Evolutionary conservation across 1,140 invertebrate species (phyloP).

Genomic region (Pachypsylla venusta): DNA sequence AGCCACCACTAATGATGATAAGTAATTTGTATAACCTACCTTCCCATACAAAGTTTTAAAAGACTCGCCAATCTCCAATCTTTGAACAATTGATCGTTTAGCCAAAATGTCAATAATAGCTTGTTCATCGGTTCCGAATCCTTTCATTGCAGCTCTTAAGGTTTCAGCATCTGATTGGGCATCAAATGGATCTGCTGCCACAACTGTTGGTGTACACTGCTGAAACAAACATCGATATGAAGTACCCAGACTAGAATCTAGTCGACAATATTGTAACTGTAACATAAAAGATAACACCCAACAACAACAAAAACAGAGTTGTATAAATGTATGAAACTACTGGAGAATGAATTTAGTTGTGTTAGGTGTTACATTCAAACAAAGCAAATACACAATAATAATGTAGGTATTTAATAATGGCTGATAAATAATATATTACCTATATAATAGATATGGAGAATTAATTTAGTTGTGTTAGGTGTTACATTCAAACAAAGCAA

Average conservation of each 20-base stretch:
- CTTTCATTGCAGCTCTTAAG: slow-evolving; percentile 67
- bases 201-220: slow-evolving; percentile 48
- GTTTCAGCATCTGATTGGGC: slow-evolving; percentile 55
- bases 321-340: no score
- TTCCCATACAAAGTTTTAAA: slow-evolving; percentile 77
- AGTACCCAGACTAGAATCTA: background rate
- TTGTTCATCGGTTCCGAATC: slow-evolving; percentile 66
- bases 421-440: no score
- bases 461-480: no score
- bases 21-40: slow-evolving; percentile 29
- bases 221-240: slow-evolving; percentile 11
- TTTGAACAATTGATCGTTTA: slow-evolving; percentile 50
- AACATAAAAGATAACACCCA: no score
- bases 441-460: no score
- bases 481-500: no score
- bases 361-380: no score
- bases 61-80: slow-evolving; percentile 51
- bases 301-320: no score
- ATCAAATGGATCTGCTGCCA: slow-evolving; percentile 48
- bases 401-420: no score
- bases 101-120: slow-evolving; percentile 62
- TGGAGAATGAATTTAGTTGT: no score
- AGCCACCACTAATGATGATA: background rate
- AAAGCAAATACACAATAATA: no score
- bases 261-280: background rate